phyloP scores from a whole-genome alignment of 92 coral and sea anemone genomes.

The Metridium senile region DNA sequence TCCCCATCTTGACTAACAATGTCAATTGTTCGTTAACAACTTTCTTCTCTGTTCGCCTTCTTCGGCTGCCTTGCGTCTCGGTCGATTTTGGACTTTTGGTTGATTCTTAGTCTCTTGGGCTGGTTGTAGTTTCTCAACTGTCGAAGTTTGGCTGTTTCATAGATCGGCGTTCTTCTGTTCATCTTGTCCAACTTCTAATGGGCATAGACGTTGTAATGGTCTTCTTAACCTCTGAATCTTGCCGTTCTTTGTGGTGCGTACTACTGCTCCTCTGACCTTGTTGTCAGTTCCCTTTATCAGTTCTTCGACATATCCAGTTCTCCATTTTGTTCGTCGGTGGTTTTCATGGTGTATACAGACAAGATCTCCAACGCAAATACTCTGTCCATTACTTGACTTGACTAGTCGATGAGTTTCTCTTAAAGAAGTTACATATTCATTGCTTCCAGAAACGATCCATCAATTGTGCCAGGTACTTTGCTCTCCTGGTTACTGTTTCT shows the following conservation, averaged over 20 bases:
- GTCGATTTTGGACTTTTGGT: background rate
- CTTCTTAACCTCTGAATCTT: constrained; percentile 3
- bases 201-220: constrained; percentile 10
- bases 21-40: constrained; percentile 1
- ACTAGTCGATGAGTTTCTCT: constrained; percentile 1
- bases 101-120: background rate
- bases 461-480: background rate
- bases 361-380: background rate
- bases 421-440: constrained; percentile 11
- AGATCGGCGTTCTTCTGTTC: background rate
- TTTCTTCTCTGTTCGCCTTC: constrained; percentile 11
- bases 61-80: constrained; percentile 14
- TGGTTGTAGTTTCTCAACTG: background rate
- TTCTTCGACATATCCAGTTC: constrained; percentile 4
- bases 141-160: background rate
- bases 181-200: background rate
- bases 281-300: constrained; percentile 4
- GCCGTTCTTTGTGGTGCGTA: constrained; percentile 1
- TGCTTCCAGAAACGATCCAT: constrained; percentile 6
- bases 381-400: background rate
- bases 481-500: constrained; percentile 7
- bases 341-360: constrained; percentile 10
- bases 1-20: background rate
- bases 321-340: background rate
- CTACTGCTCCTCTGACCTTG: constrained; percentile 14